phyloP scores from a whole-genome alignment of 2,113 vertebrate species.

The Sander lucioperca region DNA sequence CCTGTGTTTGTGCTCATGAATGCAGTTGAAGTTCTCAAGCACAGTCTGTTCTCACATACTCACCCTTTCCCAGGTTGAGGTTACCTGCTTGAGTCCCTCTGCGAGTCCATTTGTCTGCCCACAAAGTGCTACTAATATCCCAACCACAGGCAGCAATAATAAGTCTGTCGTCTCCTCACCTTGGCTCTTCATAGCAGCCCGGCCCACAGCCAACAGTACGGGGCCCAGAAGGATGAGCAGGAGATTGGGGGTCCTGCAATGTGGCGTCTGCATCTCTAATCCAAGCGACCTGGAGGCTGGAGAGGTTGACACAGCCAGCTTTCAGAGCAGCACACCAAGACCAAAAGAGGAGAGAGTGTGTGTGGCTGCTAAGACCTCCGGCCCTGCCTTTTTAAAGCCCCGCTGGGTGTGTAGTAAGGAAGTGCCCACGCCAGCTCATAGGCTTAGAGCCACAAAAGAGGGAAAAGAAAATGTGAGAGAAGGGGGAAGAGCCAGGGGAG shows the following conservation, averaged over 20 bases:
- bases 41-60: constrained; percentile 40
- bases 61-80: constrained; percentile 44
- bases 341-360: constrained; percentile 54
- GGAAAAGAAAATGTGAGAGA: constrained; percentile 65
- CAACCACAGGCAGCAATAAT: constrained; percentile 47
- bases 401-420: constrained; percentile 81
- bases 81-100: constrained; percentile 53
- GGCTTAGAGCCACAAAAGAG: constrained; percentile 76
- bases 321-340: constrained; percentile 45
- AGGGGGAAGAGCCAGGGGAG: constrained; percentile 54
- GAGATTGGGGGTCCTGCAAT: constrained; percentile 45
- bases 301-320: constrained; percentile 48
- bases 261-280: constrained; percentile 69
- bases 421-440: constrained; percentile 81
- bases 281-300: constrained; percentile 54
- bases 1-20: constrained; percentile 30
- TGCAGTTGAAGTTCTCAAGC: constrained; percentile 20
- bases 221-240: constrained; percentile 71
- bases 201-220: constrained; percentile 53
- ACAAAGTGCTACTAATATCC: constrained; percentile 70
- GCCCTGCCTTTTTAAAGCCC: constrained; percentile 84
- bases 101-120: constrained; percentile 55
- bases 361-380: constrained; percentile 77
- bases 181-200: constrained; percentile 65
- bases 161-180: constrained; percentile 78